Evolutionary conservation across 2,113 vertebrate genomes (phyloP).

Genomic region (Terrapene triunguis): DNA sequence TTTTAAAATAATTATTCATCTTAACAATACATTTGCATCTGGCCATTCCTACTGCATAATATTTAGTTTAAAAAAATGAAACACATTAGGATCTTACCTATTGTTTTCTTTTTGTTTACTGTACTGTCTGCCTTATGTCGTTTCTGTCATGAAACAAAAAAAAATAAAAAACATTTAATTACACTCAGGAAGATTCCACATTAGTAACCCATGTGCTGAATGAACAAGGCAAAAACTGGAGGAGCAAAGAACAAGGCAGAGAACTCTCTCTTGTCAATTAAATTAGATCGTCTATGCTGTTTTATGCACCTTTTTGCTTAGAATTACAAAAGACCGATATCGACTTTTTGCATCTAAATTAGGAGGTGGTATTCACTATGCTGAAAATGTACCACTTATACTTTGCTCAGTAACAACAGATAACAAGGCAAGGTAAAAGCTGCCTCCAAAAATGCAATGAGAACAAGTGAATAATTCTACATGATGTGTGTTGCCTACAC

Average conservation of each 20-base stretch:
- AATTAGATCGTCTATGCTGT: neutral
- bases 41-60: neutral
- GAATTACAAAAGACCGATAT: neutral
- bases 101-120: slow-evolving; percentile 97
- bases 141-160: slow-evolving; percentile 84
- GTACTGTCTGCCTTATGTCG: slow-evolving; percentile 98
- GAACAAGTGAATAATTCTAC: fast-evolving
- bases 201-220: slow-evolving; percentile 1
- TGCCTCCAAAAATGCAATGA: neutral
- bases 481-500: neutral
- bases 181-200: neutral
- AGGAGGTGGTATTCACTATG: fast-evolving
- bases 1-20: neutral
- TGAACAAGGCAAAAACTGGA: neutral
- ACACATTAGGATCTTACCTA: slow-evolving; percentile 83
- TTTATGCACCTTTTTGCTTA: neutral
- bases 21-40: neutral
- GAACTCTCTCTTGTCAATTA: neutral
- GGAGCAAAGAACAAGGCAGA: neutral
- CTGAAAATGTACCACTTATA: neutral
- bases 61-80: neutral
- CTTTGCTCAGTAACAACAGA: neutral
- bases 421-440: neutral
- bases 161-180: slow-evolving; percentile 42
- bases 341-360: neutral